Evolutionary conservation across 2,888 invertebrate genomes (phyloP).

Genomic region (Meliscaeva auricollis): DNA sequence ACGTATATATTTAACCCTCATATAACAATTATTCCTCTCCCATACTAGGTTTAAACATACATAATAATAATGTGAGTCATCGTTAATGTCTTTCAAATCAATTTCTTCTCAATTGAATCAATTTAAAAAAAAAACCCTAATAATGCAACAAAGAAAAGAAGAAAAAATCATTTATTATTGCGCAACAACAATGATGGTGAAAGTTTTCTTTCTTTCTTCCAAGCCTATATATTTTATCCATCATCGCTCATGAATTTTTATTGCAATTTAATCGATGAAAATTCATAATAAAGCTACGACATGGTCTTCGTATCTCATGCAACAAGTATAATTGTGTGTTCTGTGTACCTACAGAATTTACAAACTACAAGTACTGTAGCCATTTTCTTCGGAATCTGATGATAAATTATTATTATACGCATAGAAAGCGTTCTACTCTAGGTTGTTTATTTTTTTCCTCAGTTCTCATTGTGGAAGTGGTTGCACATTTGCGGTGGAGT

Average conservation of each 20-base stretch:
- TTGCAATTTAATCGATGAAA: conserved; percentile 40
- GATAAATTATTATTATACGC: conserved; percentile 21
- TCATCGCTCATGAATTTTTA: conserved; percentile 34
- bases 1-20: too few species aligned
- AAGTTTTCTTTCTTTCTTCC: conserved; percentile 40
- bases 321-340: too few species aligned
- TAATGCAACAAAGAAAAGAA: conserved; percentile 20
- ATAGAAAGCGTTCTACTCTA: conserved; percentile 19
- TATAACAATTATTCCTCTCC: not conserved
- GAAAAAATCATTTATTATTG: conserved; percentile 5
- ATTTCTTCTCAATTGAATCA: conserved; percentile 59
- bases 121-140: conserved; percentile 35
- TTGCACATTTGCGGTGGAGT: conserved; percentile 44
- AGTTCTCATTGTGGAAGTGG: conserved; percentile 22
- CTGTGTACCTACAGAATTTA: not conserved
- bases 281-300: conserved; percentile 25
- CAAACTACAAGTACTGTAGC: conserved; percentile 1
- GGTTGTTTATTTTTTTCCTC: too few species aligned
- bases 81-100: conserved; percentile 13
- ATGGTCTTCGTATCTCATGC: not conserved
- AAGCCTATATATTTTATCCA: conserved; percentile 9
- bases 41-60: too few species aligned
- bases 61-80: conserved; percentile 2
- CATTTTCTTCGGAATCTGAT: conserved; percentile 2
- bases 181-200: conserved; percentile 42